These are phyloP conservation scores for Cliona cf. orientalis DNA, from an alignment of 37 sponge, comb jelly and placozoan species.

Conservation along the genomic window DNA sequence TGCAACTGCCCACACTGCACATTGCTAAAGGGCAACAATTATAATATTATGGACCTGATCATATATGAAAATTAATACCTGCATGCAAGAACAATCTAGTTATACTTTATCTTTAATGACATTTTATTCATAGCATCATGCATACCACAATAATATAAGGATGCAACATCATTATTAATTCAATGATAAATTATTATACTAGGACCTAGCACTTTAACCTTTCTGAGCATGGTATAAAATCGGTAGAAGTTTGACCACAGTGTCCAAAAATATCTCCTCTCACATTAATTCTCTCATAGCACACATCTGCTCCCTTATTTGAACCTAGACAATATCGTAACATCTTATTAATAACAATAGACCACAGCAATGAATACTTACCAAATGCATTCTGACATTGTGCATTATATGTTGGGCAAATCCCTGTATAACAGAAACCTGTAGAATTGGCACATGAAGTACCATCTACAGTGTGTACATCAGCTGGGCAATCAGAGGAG, in stretches of 20 bases:
- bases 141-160: too few relatives aligned
- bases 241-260: slow-evolving; percentile 27
- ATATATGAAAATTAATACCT: too few relatives aligned
- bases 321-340: too few relatives aligned
- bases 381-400: slow-evolving; percentile 23
- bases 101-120: too few relatives aligned
- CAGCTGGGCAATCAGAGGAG: slow-evolving; percentile 47
- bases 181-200: background rate
- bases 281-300: slow-evolving; percentile 18
- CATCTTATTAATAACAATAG: too few relatives aligned
- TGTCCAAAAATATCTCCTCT: slow-evolving; percentile 50
- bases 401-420: slow-evolving; percentile 27
- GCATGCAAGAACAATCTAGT: too few relatives aligned
- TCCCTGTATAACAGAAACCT: slow-evolving; percentile 48
- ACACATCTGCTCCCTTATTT: background rate
- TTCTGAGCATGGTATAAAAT: slow-evolving; percentile 27
- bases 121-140: too few relatives aligned
- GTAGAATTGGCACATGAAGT: slow-evolving; percentile 27
- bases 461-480: slow-evolving; percentile 35
- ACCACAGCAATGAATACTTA: too few relatives aligned
- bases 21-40: slow-evolving; percentile 17
- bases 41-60: too few relatives aligned
- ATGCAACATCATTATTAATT: too few relatives aligned
- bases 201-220: slow-evolving; percentile 9
- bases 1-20: slow-evolving; percentile 46